These are phyloP conservation scores for Pipistrellus pygmaeus DNA, from an alignment of 2,797 vertebrate genomes.

Conservation along the genomic window DNA sequence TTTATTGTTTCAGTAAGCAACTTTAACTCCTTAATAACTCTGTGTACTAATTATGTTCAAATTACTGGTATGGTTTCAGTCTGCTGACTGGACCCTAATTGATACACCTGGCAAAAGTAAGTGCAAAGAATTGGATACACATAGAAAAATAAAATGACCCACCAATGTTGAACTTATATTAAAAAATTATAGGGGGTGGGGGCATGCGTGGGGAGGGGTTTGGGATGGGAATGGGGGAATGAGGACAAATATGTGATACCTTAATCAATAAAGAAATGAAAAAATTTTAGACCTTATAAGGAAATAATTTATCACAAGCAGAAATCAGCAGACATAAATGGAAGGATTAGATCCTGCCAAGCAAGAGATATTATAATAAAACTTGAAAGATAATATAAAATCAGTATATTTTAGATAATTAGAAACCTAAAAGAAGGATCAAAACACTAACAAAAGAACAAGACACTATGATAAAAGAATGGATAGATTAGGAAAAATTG, in stretches of 20 bases:
- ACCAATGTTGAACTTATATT: not conserved
- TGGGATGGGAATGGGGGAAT: too few species aligned
- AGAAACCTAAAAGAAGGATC: constrained; percentile 35
- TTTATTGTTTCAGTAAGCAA: constrained; percentile 21
- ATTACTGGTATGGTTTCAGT: constrained; percentile 9
- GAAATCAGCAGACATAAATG: constrained; percentile 25
- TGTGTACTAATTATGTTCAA: constrained; percentile 35
- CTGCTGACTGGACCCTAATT: constrained; percentile 3
- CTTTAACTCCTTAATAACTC: constrained; percentile 35
- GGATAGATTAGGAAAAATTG: not conserved
- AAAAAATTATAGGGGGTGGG: not conserved
- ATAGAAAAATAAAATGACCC: not conserved
- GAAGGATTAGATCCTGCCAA: constrained; percentile 18
- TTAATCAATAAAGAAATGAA: too few species aligned
- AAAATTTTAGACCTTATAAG: not conserved
- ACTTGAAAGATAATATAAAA: constrained; percentile 42
- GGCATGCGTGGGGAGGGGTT: too few species aligned
- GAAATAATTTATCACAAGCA: constrained; percentile 1
- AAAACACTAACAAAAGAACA: constrained; percentile 51
- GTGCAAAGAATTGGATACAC: constrained; percentile 12
- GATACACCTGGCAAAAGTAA: constrained; percentile 13
- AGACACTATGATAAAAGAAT: constrained; percentile 40
- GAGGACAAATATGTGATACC: too few species aligned
- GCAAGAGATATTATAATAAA: constrained; percentile 20
- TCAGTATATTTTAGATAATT: constrained; percentile 6